phyloP scores from a whole-genome alignment of 1,140 invertebrate genomes.

The Aphelenchoides besseyi region DNA sequence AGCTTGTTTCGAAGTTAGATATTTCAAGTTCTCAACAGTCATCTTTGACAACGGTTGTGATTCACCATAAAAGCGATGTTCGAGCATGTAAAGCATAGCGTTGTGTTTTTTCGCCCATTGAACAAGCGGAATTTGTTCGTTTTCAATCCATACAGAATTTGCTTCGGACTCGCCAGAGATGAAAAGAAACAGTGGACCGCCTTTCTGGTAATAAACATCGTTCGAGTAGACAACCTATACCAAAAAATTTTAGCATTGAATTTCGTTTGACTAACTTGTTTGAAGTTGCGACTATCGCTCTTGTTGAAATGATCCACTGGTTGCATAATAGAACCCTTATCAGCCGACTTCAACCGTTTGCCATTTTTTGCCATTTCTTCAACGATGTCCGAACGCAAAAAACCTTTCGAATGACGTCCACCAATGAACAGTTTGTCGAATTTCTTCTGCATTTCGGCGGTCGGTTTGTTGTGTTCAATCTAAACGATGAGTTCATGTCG shows the following conservation, averaged over 20 bases:
- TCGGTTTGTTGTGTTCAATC: neutral
- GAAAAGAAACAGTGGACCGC: conserved; percentile 42
- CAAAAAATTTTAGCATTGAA: neutral
- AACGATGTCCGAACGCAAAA: neutral
- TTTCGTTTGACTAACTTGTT: conserved; percentile 27
- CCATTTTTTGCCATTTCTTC: neutral
- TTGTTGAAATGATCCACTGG: conserved; percentile 14
- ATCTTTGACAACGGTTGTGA: conserved; percentile 39
- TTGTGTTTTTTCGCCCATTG: conserved; percentile 22
- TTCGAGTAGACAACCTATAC: conserved; percentile 69
- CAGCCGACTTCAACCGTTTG: no score
- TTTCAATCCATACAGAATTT: neutral
- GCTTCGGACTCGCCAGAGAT: conserved; percentile 12
- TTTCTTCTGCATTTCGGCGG: neutral
- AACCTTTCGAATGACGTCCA: neutral
- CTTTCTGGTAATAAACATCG: conserved; percentile 70
- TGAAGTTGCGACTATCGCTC: neutral
- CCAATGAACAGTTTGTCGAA: neutral
- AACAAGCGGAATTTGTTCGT: neutral
- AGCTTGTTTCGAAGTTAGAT: conserved; percentile 51
- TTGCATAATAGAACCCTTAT: conserved; percentile 4
- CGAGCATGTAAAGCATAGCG: conserved; percentile 25
- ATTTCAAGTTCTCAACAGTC: conserved; percentile 43
- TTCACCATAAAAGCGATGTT: conserved; percentile 34
- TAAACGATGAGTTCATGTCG: neutral